A percentile compares a stretch with the other conserved stretches of the same genome.
Conservation (phyloP, 2,888 invertebrate species). For the Apamea sordens region DNA sequence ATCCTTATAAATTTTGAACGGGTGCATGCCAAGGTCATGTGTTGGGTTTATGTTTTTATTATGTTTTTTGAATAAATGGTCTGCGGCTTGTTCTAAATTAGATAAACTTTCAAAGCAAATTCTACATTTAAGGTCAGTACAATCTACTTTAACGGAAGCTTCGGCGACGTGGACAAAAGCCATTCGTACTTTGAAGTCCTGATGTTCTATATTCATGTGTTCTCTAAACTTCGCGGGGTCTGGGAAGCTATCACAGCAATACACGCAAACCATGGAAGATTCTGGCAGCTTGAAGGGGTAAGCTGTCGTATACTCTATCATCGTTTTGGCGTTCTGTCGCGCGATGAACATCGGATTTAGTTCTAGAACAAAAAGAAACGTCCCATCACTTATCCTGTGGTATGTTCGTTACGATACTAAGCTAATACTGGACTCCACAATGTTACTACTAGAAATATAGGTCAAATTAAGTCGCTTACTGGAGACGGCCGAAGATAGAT, state of each 20-base stretch:
- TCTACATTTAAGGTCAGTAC: constrained; percentile 68
- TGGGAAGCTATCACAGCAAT: constrained; percentile 71
- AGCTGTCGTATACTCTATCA: constrained; percentile 70
- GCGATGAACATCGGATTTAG: constrained; percentile 65
- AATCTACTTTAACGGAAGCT: constrained; percentile 69
- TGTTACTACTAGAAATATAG: constrained; percentile 5
- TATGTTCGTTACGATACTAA: not conserved
- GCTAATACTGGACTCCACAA: constrained; percentile 28
- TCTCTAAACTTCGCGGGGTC: constrained; percentile 70
- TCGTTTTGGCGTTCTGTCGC: constrained; percentile 67
- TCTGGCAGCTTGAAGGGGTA: constrained; percentile 72
- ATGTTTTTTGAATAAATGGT: constrained; percentile 66
- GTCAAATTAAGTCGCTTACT: not conserved
- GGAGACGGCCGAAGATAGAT: not conserved
- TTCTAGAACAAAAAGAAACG: constrained; percentile 73
- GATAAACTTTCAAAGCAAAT: constrained; percentile 60
- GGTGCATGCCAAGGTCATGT: constrained; percentile 69
- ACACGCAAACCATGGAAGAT: constrained; percentile 69
- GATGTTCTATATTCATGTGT: constrained; percentile 71
- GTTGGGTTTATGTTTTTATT: constrained; percentile 60
- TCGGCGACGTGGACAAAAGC: constrained; percentile 69
- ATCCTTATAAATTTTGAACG: constrained; percentile 68
- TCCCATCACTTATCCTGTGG: constrained; percentile 61
- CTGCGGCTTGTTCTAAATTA: constrained; percentile 59
- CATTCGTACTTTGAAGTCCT: constrained; percentile 66